Conservation (phyloP, 2,888 invertebrate species). For the Ormia ochracea region DNA sequence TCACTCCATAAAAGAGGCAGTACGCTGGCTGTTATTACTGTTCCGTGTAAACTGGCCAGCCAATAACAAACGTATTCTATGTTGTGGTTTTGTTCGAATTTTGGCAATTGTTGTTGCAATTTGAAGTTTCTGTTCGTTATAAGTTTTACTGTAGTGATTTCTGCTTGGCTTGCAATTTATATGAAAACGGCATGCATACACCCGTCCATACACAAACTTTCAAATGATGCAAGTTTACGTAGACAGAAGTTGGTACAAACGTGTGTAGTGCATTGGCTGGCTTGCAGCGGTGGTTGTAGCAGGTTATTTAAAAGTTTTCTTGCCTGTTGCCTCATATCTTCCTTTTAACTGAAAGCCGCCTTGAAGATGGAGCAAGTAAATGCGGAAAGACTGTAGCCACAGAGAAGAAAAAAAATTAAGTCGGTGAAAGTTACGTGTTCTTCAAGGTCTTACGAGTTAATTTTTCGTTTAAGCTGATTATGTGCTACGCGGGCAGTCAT, state of each 20-base stretch:
- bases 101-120: conserved; percentile 14
- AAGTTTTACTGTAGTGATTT: conserved; percentile 48
- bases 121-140: conserved; percentile 43
- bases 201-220: neutral
- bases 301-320: conserved; percentile 22
- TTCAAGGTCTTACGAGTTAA: conserved; percentile 60
- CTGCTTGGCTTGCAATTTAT: conserved; percentile 40
- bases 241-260: conserved; percentile 3
- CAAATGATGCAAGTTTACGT: neutral
- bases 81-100: conserved; percentile 16
- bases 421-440: conserved; percentile 62
- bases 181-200: neutral
- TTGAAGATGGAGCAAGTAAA: conserved; percentile 16
- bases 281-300: neutral
- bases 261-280: neutral
- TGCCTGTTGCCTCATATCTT: conserved; percentile 4
- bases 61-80: conserved; percentile 4
- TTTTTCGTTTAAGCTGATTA: conserved; percentile 15
- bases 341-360: neutral
- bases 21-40: conserved; percentile 13
- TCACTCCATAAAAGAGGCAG: conserved; percentile 24
- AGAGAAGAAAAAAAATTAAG: conserved; percentile 22
- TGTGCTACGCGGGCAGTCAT: neutral
- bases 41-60: neutral
- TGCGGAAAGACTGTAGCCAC: neutral